These are phyloP conservation scores for Hirundo rustica DNA, from an alignment of 2,797 vertebrate genomes.

Conservation along the genomic window DNA sequence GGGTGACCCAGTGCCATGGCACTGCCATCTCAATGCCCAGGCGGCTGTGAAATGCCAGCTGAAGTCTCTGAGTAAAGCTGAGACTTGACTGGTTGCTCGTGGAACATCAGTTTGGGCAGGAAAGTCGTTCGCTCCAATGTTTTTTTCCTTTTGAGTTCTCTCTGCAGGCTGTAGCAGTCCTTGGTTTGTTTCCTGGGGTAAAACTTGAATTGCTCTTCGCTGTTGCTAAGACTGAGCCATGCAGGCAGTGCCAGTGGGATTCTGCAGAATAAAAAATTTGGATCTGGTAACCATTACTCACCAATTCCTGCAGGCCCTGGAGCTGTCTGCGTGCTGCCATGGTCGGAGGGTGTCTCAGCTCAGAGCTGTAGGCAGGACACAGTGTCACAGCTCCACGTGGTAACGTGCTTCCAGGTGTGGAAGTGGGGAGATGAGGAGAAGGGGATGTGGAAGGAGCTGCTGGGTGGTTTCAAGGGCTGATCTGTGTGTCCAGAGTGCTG, in stretches of 20 bases:
- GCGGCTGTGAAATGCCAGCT: not conserved
- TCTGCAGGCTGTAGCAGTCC: not conserved
- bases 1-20: not conserved
- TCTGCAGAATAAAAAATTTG: not conserved
- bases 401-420: not conserved
- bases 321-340: not conserved
- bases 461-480: not conserved
- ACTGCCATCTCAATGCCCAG: not conserved
- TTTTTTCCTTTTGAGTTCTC: not conserved
- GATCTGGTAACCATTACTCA: not conserved
- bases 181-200: not conserved
- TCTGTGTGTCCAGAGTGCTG: not conserved
- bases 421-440: rapidly evolving
- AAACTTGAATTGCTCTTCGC: not conserved
- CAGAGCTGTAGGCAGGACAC: not conserved
- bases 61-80: not conserved
- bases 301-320: not conserved
- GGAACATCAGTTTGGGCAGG: not conserved
- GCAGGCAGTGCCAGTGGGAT: not conserved
- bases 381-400: rapidly evolving
- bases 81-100: too few species aligned
- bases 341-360: not conserved
- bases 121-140: not conserved
- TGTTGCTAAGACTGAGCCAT: not conserved
- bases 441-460: rapidly evolving